Base-by-base conservation (phyloP, 2,797 vertebrate species). In the Notoglanidium macrostoma region DNA sequence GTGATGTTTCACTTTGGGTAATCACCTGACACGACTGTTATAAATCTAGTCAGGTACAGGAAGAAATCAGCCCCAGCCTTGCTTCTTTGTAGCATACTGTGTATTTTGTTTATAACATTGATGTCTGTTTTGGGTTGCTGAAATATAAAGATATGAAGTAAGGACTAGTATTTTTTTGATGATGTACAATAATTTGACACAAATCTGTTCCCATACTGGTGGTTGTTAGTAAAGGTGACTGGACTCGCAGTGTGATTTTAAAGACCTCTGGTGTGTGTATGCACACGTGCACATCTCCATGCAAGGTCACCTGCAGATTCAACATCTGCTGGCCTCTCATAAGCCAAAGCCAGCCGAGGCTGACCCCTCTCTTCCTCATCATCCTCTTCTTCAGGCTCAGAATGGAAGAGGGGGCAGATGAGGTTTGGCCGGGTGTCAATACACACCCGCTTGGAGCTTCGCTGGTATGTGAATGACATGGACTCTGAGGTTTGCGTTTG, bases 401-500 rank as follows among this genome's bases (percentile, higher is more conserved):
- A 95, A 87, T 91, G 90, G 94, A 97, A 97, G 94, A 95, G 95
- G 89, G 95, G 86, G 92, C 90, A 94, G 85, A 94, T 93, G 67
- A 93, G 95, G 94, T 92, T 94, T 91, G 98, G 98, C 94, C 97
- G 96, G 90, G 98, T 97, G 94, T 96, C 97, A 93, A 99, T 95
- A 96, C 94, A 95, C 95, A 99, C 96, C 86, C 97, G 98, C 90
- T 98, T 96, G 90, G 98, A 98, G 90, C 97, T 97, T 91, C 97
- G 97, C 90, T 99, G 96, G 94, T 99, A 99, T 94, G 97, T 97
- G 95, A 98, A 99, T 89, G 97, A 99, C 98, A 99, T 96, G 91
- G 98, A 98, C 88, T 99, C 98, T 90, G 97, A 96, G 88, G 97
- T 98, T 93, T 95, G 97, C 89, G 98, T 97, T 72, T 99, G 98